Evolutionary conservation across 2,113 vertebrate genomes (phyloP).

Genomic region (Mastomys coucha): DNA sequence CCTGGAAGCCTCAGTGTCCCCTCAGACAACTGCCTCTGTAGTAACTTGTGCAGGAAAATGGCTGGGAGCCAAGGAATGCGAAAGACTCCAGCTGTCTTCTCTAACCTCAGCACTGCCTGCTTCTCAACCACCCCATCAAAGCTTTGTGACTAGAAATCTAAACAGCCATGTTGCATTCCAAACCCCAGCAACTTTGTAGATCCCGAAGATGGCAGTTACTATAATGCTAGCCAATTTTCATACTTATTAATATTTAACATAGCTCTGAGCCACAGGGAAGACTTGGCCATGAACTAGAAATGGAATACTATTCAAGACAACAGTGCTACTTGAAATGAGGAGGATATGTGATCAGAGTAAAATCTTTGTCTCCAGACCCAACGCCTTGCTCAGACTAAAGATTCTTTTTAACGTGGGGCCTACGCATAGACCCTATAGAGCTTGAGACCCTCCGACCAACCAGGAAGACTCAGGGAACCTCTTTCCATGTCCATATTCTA

Average conservation of each 20-base stretch:
- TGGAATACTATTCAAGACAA: not conserved
- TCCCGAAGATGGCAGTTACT: slow-evolving; percentile 9
- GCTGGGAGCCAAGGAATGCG: not conserved
- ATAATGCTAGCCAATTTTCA: slow-evolving; percentile 35
- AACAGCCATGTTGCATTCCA: slow-evolving; percentile 9
- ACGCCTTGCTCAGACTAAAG: not conserved
- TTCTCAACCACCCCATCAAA: not conserved
- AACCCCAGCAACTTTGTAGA: slow-evolving; percentile 13
- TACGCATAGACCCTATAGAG: not conserved
- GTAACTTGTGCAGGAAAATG: not conserved
- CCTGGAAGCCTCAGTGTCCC: slow-evolving; percentile 36
- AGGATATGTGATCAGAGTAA: not conserved
- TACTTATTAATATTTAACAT: slow-evolving; percentile 26
- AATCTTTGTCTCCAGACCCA: not conserved
- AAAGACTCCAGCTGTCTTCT: not conserved
- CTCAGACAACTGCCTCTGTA: slow-evolving; percentile 8
- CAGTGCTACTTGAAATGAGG: not conserved
- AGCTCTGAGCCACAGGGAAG: slow-evolving; percentile 48
- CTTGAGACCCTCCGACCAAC: not conserved
- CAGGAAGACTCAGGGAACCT: not conserved
- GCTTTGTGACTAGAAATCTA: slow-evolving; percentile 47
- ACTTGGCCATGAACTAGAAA: not conserved
- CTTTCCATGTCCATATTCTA: not conserved
- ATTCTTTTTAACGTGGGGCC: slow-evolving; percentile 5
- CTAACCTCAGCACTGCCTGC: not conserved